phyloP scores from a whole-genome alignment of 2,888 invertebrate genomes.

The Isoperla grammatica region DNA sequence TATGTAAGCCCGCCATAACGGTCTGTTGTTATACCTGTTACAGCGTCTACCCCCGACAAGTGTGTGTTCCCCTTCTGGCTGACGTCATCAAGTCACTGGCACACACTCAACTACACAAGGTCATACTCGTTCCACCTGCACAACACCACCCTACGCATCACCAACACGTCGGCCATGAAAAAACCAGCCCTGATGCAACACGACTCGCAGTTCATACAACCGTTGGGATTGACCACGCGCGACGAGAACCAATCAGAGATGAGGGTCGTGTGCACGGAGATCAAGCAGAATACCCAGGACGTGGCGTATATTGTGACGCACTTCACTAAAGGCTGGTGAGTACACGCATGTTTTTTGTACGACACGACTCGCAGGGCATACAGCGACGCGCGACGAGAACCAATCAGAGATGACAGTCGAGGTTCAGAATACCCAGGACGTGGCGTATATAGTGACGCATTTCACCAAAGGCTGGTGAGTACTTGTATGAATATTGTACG shows the following conservation, averaged over 20 bases:
- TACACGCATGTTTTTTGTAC: too few relatives aligned
- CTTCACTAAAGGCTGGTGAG: constrained; percentile 69
- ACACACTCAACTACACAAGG: constrained; percentile 78
- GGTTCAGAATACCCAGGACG: constrained; percentile 52
- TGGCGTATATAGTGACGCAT: constrained; percentile 57
- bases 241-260: constrained; percentile 45
- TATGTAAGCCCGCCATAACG: too few relatives aligned
- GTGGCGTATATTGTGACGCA: constrained; percentile 57
- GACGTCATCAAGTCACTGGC: constrained; percentile 80
- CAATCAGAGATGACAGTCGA: constrained; percentile 56
- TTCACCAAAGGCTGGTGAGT: constrained; percentile 69
- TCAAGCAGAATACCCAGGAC: constrained; percentile 51
- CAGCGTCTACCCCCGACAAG: constrained; percentile 61
- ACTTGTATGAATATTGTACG: too few relatives aligned
- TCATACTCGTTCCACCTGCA: constrained; percentile 81
- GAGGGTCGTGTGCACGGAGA: constrained; percentile 60
- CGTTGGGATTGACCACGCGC: constrained; percentile 36
- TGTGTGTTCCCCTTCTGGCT: constrained; percentile 87
- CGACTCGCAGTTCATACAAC: not conserved
- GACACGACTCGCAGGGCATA: too few relatives aligned
- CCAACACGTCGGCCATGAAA: constrained; percentile 44
- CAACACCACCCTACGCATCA: constrained; percentile 67
- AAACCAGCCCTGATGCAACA: constrained; percentile 29
- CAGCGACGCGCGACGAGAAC: constrained; percentile 37
- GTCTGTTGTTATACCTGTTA: constrained; percentile 38